Percentiles rank a stretch among this genome's conserved stretches.
Conservation (phyloP, 2,797 vertebrate species). For the Premnoplex brunnescens region DNA sequence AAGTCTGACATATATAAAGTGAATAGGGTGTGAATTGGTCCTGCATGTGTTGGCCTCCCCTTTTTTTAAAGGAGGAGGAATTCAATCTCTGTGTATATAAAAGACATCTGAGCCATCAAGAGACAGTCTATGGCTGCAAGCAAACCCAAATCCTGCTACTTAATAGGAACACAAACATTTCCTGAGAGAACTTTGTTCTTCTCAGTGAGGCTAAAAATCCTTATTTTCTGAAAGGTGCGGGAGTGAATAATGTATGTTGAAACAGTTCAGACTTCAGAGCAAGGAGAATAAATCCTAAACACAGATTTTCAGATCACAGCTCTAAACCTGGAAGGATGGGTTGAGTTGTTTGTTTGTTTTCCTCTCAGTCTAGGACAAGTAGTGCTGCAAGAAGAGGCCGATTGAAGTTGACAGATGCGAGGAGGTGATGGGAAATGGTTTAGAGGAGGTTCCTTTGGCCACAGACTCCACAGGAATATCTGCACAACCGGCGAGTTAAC, state of each 20-base stretch:
- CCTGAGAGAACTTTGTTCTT: neutral
- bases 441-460: conserved; percentile 75
- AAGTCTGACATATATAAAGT: neutral
- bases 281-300: neutral
- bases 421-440: conserved; percentile 75
- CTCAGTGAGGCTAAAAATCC: neutral
- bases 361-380: conserved; percentile 60
- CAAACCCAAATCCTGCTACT: neutral
- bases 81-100: neutral
- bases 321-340: conserved; percentile 35
- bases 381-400: conserved; percentile 59
- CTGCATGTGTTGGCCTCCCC: neutral
- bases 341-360: conserved; percentile 64
- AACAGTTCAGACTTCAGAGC: neutral
- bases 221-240: neutral
- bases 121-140: neutral
- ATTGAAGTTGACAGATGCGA: conserved; percentile 76
- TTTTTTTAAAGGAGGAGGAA: neutral
- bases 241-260: neutral
- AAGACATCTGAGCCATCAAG: neutral
- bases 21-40: neutral
- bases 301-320: neutral
- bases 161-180: neutral
- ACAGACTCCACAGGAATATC: conserved; percentile 62
- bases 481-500: conserved; percentile 68